Percentiles rank a stretch among this genome's conserved stretches.
Conservation (phyloP, 2,113 vertebrate genomes). For the Sinocyclocheilus anshuiensis region DNA sequence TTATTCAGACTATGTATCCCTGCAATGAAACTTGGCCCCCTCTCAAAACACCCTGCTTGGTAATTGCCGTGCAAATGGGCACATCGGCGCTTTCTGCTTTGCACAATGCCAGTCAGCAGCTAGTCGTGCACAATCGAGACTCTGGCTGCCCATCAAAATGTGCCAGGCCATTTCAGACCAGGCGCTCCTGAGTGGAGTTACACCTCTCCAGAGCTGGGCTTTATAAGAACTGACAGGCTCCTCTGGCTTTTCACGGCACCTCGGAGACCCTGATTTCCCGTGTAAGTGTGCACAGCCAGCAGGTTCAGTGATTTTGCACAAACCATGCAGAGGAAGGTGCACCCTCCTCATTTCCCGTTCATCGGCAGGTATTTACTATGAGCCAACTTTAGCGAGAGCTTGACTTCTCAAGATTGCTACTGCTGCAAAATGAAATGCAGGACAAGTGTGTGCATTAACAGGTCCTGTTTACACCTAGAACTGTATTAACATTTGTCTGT, state of each 20-base stretch:
- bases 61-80: slow-evolving; percentile 56
- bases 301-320: slow-evolving; percentile 57
- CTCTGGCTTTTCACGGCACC: slow-evolving; percentile 63
- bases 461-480: neutral
- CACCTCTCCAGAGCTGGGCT: slow-evolving; percentile 56
- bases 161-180: slow-evolving; percentile 56
- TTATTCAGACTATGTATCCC: slow-evolving; percentile 42
- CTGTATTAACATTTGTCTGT: neutral
- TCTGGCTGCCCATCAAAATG: slow-evolving; percentile 62
- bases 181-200: slow-evolving; percentile 48
- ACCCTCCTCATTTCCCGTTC: slow-evolving; percentile 50
- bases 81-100: slow-evolving; percentile 48
- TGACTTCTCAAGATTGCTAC: slow-evolving; percentile 2
- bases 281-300: slow-evolving; percentile 61
- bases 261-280: slow-evolving; percentile 63
- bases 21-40: slow-evolving; percentile 53
- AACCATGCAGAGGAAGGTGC: slow-evolving; percentile 44
- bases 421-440: neutral
- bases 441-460: neutral
- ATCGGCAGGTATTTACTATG: slow-evolving; percentile 54
- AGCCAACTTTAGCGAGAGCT: neutral
- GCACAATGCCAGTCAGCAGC: slow-evolving; percentile 64
- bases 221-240: slow-evolving; percentile 62
- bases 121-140: slow-evolving; percentile 53
- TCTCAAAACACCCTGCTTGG: slow-evolving; percentile 50